Conservation (phyloP, 2,797 vertebrate species). For the Enteromius afrohamiltoni region DNA sequence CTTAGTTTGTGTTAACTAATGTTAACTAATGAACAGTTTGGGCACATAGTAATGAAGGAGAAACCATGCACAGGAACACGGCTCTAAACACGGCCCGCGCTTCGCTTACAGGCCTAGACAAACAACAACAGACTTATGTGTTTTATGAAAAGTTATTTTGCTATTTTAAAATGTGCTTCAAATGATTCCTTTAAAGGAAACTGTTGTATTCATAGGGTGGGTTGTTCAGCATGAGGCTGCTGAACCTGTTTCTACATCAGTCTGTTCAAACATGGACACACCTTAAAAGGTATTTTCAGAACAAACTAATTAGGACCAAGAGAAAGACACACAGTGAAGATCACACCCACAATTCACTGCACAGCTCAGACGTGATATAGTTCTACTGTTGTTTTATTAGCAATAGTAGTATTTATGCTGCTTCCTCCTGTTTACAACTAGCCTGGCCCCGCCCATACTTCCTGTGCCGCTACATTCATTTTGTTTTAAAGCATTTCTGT, state of each 20-base stretch:
- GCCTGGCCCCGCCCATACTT: too few species aligned
- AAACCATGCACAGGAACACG: too few species aligned
- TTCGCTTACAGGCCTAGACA: too few species aligned
- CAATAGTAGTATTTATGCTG: not conserved
- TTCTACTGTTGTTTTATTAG: not conserved
- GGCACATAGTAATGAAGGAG: too few species aligned
- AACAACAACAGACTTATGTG: too few species aligned
- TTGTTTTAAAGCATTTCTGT: too few species aligned
- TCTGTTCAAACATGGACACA: not conserved
- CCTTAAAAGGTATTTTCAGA: conserved; percentile 14
- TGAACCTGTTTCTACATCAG: conserved; percentile 4
- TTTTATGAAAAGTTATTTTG: too few species aligned
- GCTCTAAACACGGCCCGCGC: too few species aligned
- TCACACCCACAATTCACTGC: not conserved
- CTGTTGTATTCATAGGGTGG: not conserved
- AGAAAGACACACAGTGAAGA: not conserved
- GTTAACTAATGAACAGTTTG: too few species aligned
- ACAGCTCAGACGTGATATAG: not conserved
- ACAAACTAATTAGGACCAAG: not conserved
- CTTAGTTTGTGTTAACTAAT: too few species aligned
- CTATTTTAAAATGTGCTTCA: not conserved
- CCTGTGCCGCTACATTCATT: too few species aligned
- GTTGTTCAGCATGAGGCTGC: not conserved
- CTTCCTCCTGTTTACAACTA: not conserved
- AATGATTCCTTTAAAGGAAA: not conserved